Evolutionary conservation across 2,113 vertebrate species (phyloP).

Genomic region (Thymallus thymallus): DNA sequence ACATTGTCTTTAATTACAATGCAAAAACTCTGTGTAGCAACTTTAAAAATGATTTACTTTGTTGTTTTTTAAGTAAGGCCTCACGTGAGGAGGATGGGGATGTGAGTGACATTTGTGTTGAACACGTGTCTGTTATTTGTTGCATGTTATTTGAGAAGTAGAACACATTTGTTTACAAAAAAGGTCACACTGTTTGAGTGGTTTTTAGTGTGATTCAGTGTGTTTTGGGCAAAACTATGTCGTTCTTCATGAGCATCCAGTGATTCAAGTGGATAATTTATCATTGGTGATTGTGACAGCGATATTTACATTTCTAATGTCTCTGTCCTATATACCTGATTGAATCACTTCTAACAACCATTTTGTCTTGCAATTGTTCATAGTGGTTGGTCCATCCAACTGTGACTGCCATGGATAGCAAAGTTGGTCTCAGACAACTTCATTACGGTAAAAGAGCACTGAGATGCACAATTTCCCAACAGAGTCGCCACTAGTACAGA

Average conservation of each 20-base stretch:
- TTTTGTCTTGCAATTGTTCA: too few species aligned
- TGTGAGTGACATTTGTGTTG: neutral
- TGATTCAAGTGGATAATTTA: too few species aligned
- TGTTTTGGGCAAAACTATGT: too few species aligned
- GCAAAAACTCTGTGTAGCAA: too few species aligned
- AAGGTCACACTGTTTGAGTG: neutral
- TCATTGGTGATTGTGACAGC: too few species aligned
- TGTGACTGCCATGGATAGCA: neutral
- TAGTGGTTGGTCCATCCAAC: neutral
- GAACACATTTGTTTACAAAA: neutral
- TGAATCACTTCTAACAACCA: too few species aligned
- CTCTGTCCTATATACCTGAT: neutral
- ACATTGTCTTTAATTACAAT: too few species aligned
- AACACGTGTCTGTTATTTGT: neutral
- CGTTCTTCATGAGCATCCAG: too few species aligned
- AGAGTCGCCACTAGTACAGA: conserved; percentile 42
- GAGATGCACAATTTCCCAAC: conserved; percentile 50
- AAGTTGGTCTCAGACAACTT: neutral
- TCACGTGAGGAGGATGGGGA: neutral
- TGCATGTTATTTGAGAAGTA: neutral
- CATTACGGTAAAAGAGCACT: conserved; percentile 20
- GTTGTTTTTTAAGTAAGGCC: neutral
- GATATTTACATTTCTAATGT: too few species aligned
- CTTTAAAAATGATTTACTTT: too few species aligned
- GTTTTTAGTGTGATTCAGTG: too few species aligned